Conservation (phyloP, 2,888 invertebrate species). For the Tipula confusa region DNA sequence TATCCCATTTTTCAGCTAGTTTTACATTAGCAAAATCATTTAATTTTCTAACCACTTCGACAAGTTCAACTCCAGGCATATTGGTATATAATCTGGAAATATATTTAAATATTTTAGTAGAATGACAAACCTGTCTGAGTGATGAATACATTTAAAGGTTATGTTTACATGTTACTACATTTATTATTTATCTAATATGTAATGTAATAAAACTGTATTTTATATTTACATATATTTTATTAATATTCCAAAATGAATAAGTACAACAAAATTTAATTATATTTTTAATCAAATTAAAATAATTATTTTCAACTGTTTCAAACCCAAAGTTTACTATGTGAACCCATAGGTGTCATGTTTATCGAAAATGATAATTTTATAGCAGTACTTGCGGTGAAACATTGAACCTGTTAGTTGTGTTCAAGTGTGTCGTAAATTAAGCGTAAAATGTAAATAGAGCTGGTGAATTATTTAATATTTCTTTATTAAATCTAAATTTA, state of each 20-base stretch:
- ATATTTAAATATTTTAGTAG: neutral
- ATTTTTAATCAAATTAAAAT: neutral
- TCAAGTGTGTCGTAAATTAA: neutral
- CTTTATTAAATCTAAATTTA: no score
- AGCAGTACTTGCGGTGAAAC: no score
- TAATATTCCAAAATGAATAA: neutral
- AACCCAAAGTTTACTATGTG: neutral
- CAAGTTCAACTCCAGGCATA: neutral
- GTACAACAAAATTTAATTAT: no score
- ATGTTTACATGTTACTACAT: neutral
- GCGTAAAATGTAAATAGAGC: no score
- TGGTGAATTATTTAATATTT: no score
- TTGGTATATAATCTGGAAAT: slow-evolving; percentile 13
- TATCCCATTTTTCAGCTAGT: slow-evolving; percentile 87
- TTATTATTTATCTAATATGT: neutral
- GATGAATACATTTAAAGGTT: neutral
- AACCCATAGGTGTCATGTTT: neutral
- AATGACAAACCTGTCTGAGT: neutral
- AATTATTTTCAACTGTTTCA: neutral
- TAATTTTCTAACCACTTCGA: slow-evolving; percentile 55
- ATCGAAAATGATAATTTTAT: no score
- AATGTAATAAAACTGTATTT: no score
- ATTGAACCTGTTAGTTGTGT: no score
- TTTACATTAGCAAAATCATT: slow-evolving; percentile 65
- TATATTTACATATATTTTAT: neutral